phyloP scores from a whole-genome alignment of 35 echinoderm and acorn worm species.

The Heliocidaris erythrogramma region DNA sequence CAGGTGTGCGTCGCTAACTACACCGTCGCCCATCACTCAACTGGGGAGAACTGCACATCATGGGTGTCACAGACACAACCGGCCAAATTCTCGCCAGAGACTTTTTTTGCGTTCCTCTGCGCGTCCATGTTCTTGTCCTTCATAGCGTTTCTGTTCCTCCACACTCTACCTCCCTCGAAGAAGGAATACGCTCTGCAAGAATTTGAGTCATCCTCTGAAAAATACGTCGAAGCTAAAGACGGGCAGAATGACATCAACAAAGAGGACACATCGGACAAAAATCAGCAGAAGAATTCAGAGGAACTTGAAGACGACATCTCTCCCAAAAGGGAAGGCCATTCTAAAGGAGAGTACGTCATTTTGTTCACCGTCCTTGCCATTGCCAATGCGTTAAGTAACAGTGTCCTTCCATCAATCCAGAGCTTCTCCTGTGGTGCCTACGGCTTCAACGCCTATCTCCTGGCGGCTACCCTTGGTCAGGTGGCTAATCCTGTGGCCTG shows the following conservation, averaged over 20 bases:
- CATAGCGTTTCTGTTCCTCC: conserved; percentile 41
- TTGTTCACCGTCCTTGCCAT: conserved; percentile 53
- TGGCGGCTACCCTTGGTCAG: conserved; percentile 54
- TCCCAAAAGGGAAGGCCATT: not conserved
- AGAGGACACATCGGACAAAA: conserved; percentile 44
- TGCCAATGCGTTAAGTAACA: conserved; percentile 54
- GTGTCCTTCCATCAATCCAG: conserved; percentile 71
- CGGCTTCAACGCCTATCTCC: conserved; percentile 59
- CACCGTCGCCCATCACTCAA: conserved; percentile 49
- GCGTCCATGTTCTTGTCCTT: conserved; percentile 57
- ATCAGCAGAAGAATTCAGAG: not conserved
- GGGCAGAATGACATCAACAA: not conserved
- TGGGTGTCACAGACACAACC: conserved; percentile 50
- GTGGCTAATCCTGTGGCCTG: conserved; percentile 65
- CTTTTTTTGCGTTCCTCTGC: conserved; percentile 58
- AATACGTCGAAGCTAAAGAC: not conserved
- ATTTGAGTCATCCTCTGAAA: not conserved
- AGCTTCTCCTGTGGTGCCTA: conserved; percentile 67
- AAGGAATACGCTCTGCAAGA: conserved; percentile 48
- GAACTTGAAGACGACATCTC: not conserved
- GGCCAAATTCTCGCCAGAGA: conserved; percentile 56
- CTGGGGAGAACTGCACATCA: not conserved
- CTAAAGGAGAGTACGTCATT: conserved; percentile 42
- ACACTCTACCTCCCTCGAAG: conserved; percentile 51
- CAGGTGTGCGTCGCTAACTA: conserved; percentile 49